Conservation (phyloP, 1,140 invertebrate genomes). For the Nixonia krombeini region DNA sequence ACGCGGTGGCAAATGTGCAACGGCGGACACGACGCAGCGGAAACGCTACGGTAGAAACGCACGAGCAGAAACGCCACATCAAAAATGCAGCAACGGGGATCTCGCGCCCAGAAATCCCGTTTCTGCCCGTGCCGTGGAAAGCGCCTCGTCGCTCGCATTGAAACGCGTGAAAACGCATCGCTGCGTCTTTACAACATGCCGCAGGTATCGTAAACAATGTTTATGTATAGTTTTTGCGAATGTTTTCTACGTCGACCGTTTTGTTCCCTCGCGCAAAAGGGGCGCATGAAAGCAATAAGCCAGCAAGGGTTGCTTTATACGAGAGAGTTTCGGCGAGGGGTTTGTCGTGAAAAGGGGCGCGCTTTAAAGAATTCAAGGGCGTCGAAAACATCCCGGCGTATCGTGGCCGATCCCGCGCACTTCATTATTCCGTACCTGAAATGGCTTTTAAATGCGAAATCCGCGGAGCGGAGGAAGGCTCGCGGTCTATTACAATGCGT, state of each 20-base stretch:
- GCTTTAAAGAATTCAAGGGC: slow-evolving; percentile 36
- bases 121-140: too few relatives aligned
- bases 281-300: slow-evolving; percentile 21
- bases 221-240: too few relatives aligned
- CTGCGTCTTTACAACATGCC: neutral
- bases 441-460: slow-evolving; percentile 39
- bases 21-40: too few relatives aligned
- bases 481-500: slow-evolving; percentile 34
- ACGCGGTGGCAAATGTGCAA: too few relatives aligned
- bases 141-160: too few relatives aligned
- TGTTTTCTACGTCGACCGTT: too few relatives aligned
- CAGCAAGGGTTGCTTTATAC: slow-evolving; percentile 14
- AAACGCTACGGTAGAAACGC: too few relatives aligned
- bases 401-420: slow-evolving; percentile 13
- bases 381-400: slow-evolving; percentile 32
- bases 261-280: neutral
- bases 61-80: too few relatives aligned
- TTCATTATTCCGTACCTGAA: slow-evolving; percentile 35
- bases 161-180: too few relatives aligned
- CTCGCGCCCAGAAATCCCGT: too few relatives aligned
- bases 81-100: too few relatives aligned
- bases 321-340: slow-evolving; percentile 10
- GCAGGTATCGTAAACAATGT: too few relatives aligned
- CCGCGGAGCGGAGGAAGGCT: slow-evolving; percentile 27
- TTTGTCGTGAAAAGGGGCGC: slow-evolving; percentile 17